Percentiles rank a stretch among this genome's conserved stretches.
These are phyloP conservation scores for Conomelus anceps DNA, from an alignment of 2,888 invertebrate genomes.

Conservation along the genomic window DNA sequence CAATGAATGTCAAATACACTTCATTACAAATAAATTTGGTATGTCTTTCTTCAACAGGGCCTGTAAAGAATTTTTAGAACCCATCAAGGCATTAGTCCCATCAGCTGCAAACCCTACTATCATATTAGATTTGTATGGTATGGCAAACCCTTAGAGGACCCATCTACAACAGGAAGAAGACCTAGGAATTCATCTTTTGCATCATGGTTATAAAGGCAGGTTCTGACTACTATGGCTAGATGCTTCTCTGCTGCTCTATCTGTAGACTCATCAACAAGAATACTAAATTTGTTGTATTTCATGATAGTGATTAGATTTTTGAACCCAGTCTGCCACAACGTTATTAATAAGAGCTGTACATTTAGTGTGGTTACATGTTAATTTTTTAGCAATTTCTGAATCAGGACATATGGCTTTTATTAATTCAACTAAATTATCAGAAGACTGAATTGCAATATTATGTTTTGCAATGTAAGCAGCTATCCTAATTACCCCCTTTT, in stretches of 20 bases:
- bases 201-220: not conserved
- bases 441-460: not conserved
- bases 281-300: conserved; percentile 1
- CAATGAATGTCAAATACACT: conserved; percentile 4
- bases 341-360: not conserved
- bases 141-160: not conserved
- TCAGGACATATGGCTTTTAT: not conserved
- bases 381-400: not conserved
- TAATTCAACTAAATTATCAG: not conserved
- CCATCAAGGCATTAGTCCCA: conserved; percentile 6
- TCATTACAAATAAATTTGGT: conserved; percentile 1
- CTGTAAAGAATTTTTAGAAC: not conserved
- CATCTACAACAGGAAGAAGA: not conserved
- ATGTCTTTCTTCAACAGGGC: not conserved
- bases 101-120: conserved; percentile 9
- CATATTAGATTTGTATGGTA: conserved; percentile 4
- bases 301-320: not conserved
- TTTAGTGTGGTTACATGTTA: not conserved
- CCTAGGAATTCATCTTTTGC: not conserved
- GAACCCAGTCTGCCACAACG: not conserved
- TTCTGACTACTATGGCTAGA: conserved; percentile 2
- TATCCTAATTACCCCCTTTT: not conserved
- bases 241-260: not conserved
- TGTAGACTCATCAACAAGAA: conserved; percentile 11
- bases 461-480: not conserved